Evolutionary conservation across 2,797 vertebrate species (phyloP), one percentile per base, ranked within the genome.

Genomic region (Euthynnus affinis): DNA sequence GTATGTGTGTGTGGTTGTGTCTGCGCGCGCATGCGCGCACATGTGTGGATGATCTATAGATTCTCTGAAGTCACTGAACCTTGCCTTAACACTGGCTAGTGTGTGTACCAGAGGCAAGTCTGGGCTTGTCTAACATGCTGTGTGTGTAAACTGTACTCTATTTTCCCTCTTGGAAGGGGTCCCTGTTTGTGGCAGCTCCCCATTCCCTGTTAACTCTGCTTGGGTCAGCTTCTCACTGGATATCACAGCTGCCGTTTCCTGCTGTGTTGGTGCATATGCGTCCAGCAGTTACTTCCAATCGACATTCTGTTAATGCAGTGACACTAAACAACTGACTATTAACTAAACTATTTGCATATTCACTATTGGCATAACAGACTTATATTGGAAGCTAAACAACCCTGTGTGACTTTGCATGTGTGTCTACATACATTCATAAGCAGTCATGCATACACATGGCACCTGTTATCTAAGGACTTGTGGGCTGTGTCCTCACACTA

Each of bases 51-150:
- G 37, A 40, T 69, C 44, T 80, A 69, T 71, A 67, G 53, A 77
- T 69, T 65, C 48, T 58, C 25, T 82, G 12, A 77, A 80, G 57
- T 84, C 73, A 80, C 34, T 72, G 42, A 82, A 81, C 77, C 80
- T 66, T 84, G 58, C 56, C 29, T 84, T 67, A 77, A 74, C 83
- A 80, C 76, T 75, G 69, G 66, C 78, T 88, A 84, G 87, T 90
- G 79, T 88, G 76, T 85, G 77, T 74, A 87, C 46, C 78, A 88
- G 83, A 92, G 94, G 90, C 95, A 95, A 92, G 95, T 93, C 94
- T 92, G 92, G 94, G 87, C 94, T 93, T 95, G 94, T 92, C 93
- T 76, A 85, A 86, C 75, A 83, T 81, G 80, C 85, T 89, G 83
- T 80, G 86, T 81, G 86, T 88, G 85, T 91, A 92, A 93, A 94